Evolutionary conservation across 1,140 invertebrate species (phyloP).

Genomic region (Chironomus tepperi): DNA sequence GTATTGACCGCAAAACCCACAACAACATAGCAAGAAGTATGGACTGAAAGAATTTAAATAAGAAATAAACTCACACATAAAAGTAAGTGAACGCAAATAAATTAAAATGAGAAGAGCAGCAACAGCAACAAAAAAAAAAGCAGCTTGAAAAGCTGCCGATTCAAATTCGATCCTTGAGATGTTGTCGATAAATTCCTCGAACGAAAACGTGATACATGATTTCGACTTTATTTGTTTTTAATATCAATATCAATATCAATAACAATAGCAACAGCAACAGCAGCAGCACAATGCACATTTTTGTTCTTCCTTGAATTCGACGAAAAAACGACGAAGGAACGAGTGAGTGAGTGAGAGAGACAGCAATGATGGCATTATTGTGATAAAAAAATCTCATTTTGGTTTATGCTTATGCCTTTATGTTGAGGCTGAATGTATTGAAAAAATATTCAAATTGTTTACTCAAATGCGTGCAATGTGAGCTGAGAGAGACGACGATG

Average conservation of each 20-base stretch:
- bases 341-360: neutral
- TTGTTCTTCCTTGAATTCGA: neutral
- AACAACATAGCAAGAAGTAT: no score
- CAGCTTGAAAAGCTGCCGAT: no score
- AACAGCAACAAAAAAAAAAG: no score
- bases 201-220: conserved; percentile 3
- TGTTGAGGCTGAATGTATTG: no score
- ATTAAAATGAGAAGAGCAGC: no score
- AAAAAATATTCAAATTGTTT: neutral
- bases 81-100: no score
- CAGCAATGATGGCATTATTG: neutral
- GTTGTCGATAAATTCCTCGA: neutral
- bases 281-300: neutral
- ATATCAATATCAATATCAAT: neutral
- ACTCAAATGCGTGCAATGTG: neutral
- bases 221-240: conserved; percentile 4
- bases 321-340: neutral
- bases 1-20: no score
- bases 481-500: neutral
- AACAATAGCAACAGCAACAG: neutral
- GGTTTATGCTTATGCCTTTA: no score
- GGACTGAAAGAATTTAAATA: no score
- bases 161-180: neutral
- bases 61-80: no score
- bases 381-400: neutral